These are phyloP conservation scores for Aspidoscelis tigris DNA, from an alignment of 2,113 vertebrate genomes.

Conservation along the genomic window DNA sequence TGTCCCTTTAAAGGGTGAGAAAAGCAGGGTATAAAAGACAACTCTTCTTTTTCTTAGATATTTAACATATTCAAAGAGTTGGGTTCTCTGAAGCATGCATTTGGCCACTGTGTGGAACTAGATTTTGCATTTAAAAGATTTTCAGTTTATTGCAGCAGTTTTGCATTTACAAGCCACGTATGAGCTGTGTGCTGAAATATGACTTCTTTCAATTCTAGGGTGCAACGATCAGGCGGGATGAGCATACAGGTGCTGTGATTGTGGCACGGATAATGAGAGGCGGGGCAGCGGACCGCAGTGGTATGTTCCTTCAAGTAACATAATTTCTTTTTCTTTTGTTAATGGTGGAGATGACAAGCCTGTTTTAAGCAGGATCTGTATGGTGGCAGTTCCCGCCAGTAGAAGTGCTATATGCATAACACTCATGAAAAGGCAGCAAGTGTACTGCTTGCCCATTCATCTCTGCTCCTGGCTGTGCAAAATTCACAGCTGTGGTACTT, in stretches of 20 bases:
- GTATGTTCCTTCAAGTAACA: conserved; percentile 68
- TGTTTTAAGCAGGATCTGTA: no score
- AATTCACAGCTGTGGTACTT: no score
- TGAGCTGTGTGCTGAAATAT: background rate
- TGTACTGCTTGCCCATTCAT: no score
- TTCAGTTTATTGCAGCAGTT: background rate
- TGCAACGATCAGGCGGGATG: conserved; percentile 92
- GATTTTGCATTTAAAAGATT: background rate
- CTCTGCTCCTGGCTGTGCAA: no score
- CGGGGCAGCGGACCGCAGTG: conserved; percentile 92
- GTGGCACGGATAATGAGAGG: conserved; percentile 95
- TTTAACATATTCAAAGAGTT: no score
- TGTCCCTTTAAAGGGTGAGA: no score
- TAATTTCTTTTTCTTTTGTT: background rate
- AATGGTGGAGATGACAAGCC: background rate
- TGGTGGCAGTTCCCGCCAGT: no score
- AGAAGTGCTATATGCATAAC: no score
- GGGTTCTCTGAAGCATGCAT: background rate
- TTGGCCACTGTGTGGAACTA: background rate
- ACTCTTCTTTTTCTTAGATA: no score
- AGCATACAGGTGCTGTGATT: conserved; percentile 90
- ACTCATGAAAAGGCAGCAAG: no score
- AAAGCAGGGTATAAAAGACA: no score
- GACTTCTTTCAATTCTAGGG: conserved; percentile 76
- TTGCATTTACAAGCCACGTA: background rate